Evolutionary conservation across 2,113 vertebrate genomes (phyloP).

Genomic region (Prionailurus bengalensis): DNA sequence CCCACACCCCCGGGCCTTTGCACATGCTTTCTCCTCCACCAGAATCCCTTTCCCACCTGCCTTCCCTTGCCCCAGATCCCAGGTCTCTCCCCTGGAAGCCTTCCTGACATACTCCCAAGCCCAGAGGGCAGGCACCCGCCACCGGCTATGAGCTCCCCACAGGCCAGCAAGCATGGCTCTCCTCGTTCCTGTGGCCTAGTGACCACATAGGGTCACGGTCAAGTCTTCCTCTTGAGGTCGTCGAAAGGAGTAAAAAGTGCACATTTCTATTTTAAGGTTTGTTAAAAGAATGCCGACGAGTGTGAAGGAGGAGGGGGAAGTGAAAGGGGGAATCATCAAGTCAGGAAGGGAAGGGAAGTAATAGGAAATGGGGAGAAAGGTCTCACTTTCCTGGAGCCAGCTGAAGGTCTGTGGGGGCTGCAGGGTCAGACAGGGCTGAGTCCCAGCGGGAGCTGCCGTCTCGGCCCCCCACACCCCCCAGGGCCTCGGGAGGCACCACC

Average conservation of each 20-base stretch:
- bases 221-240: background rate
- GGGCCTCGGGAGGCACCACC: background rate
- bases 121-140: background rate
- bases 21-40: background rate
- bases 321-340: background rate
- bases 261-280: background rate
- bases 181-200: background rate
- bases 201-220: background rate
- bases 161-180: background rate
- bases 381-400: background rate
- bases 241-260: background rate
- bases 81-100: background rate
- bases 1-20: background rate
- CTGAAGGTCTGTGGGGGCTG: background rate
- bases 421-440: background rate
- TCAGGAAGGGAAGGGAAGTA: background rate
- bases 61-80: background rate
- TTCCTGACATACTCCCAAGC: background rate
- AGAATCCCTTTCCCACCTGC: background rate
- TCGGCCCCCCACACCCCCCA: fast-evolving
- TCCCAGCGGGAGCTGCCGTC: background rate
- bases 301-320: background rate
- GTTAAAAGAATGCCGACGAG: constrained; percentile 37
- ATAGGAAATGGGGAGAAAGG: background rate
- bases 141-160: background rate